Conservation (phyloP, 2,113 vertebrate genomes). For the Steatornis caripensis region DNA sequence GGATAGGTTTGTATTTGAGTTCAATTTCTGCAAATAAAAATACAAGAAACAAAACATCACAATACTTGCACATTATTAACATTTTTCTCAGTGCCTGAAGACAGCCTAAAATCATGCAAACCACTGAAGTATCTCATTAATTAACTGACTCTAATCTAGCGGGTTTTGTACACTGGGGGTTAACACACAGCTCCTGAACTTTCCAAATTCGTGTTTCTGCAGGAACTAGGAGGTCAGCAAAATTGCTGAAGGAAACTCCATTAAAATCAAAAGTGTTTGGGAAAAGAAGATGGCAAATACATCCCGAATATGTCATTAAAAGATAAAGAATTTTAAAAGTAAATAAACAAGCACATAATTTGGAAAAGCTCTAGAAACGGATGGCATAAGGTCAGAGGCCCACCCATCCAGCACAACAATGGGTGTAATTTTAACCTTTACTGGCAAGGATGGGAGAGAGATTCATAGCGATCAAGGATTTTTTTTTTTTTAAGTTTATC, state of each 20-base stretch:
- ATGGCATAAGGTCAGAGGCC: not conserved
- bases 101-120: constrained; percentile 13
- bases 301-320: not conserved
- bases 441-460: not conserved
- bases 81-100: constrained; percentile 29
- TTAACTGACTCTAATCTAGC: constrained; percentile 25
- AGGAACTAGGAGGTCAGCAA: not conserved
- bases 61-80: not conserved
- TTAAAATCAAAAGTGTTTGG: not conserved
- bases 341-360: not conserved
- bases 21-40: constrained; percentile 34
- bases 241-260: constrained; percentile 21
- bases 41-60: not conserved
- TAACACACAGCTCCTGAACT: constrained; percentile 7
- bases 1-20: not conserved
- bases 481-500: not conserved
- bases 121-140: constrained; percentile 24
- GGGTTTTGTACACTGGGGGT: not conserved
- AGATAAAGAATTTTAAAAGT: not conserved
- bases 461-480: not conserved
- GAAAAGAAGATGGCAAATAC: not conserved
- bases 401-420: not conserved
- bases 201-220: not conserved
- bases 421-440: not conserved
- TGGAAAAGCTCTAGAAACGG: not conserved